Conservation (phyloP, 2,888 invertebrate species). For the Drosophila rubida region DNA sequence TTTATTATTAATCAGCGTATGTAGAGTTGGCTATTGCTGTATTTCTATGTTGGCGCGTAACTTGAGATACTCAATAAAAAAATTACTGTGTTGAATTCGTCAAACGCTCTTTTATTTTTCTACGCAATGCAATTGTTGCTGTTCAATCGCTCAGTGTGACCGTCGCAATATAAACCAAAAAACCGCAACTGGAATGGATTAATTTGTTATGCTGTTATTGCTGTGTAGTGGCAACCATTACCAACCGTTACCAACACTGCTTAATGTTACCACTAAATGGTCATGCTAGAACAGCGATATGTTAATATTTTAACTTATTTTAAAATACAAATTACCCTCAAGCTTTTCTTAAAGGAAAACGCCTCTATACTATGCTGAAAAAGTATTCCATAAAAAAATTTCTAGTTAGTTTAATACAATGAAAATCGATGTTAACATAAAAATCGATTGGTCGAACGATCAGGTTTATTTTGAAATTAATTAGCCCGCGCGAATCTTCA, state of each 20-base stretch:
- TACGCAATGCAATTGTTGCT: slow-evolving; percentile 72
- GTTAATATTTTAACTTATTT: too few relatives aligned
- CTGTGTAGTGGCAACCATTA: too few relatives aligned
- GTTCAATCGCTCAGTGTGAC: slow-evolving; percentile 45
- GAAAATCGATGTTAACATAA: too few relatives aligned
- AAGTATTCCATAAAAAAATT: too few relatives aligned
- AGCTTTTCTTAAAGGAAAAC: too few relatives aligned
- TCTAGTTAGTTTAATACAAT: too few relatives aligned
- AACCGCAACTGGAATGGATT: neutral
- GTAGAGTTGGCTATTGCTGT: slow-evolving; percentile 12
- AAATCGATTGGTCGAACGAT: too few relatives aligned
- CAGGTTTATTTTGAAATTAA: too few relatives aligned
- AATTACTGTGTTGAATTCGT: slow-evolving; percentile 11
- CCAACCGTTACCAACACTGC: neutral
- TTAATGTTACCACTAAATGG: neutral
- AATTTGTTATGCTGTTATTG: neutral
- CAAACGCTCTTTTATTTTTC: slow-evolving; percentile 52
- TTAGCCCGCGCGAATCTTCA: too few relatives aligned
- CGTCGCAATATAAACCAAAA: slow-evolving; percentile 3
- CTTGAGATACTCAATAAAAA: slow-evolving; percentile 8
- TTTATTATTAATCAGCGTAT: slow-evolving; percentile 8
- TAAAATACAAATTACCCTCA: too few relatives aligned
- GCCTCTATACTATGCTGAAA: too few relatives aligned
- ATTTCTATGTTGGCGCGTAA: slow-evolving; percentile 20
- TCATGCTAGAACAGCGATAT: too few relatives aligned